Conservation (phyloP, 2,797 vertebrate genomes). For the Tolypeutes matacus region DNA sequence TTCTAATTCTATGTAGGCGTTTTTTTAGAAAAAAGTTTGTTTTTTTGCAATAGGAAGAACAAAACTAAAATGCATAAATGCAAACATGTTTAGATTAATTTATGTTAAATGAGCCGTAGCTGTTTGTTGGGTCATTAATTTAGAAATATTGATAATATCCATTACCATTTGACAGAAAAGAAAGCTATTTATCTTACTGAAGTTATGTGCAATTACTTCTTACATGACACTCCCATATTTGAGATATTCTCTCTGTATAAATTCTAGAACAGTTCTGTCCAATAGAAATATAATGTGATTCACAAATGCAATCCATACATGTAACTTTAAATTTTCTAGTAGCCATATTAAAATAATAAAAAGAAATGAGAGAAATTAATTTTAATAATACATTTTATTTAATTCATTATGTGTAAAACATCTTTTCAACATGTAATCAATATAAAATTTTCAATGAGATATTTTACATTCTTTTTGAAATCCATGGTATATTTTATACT, state of each 20-base stretch:
- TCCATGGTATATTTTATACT: neutral
- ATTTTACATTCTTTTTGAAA: neutral
- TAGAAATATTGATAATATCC: slow-evolving; percentile 76
- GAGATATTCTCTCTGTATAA: slow-evolving; percentile 24
- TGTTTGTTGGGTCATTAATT: slow-evolving; percentile 74
- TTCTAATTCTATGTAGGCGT: neutral
- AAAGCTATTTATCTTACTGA: slow-evolving; percentile 71
- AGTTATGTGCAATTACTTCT: slow-evolving; percentile 76
- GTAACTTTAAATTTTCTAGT: too few relatives aligned
- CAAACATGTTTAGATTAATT: slow-evolving; percentile 77
- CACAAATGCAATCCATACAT: neutral
- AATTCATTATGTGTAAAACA: neutral
- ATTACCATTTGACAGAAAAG: slow-evolving; percentile 71
- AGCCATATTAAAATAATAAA: neutral
- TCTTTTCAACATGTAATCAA: neutral
- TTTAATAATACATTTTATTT: neutral
- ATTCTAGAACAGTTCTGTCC: neutral
- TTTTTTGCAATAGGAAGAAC: slow-evolving; percentile 18
- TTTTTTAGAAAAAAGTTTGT: slow-evolving; percentile 50
- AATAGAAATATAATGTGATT: neutral
- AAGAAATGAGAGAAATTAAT: neutral
- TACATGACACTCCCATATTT: neutral
- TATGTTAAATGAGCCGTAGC: slow-evolving; percentile 76
- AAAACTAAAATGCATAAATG: slow-evolving; percentile 56
- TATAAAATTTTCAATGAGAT: neutral